These are phyloP conservation scores for Malacoraja senta DNA, from an alignment of 2,797 vertebrate species.

Conservation along the genomic window DNA sequence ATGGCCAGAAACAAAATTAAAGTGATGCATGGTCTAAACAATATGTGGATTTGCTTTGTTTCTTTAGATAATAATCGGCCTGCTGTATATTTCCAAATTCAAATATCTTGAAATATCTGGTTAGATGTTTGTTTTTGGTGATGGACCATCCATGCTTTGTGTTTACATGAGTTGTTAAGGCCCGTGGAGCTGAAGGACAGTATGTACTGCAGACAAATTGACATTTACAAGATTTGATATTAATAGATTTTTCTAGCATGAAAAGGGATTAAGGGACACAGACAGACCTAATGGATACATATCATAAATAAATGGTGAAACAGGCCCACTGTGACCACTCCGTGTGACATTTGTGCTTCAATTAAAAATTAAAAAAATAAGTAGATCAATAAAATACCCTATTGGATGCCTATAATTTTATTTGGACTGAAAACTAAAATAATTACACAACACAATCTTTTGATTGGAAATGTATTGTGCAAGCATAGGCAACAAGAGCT, in stretches of 20 bases:
- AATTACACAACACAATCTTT: background rate
- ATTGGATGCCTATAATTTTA: background rate
- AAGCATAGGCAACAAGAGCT: background rate
- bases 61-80: background rate
- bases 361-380: background rate
- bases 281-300: background rate
- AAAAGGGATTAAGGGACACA: background rate
- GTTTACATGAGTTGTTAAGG: background rate
- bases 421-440: background rate
- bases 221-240: background rate
- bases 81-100: background rate
- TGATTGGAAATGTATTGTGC: background rate
- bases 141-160: background rate
- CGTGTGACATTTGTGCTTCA: background rate
- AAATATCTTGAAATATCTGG: background rate
- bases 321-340: background rate
- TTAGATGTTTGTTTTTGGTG: background rate
- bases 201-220: background rate
- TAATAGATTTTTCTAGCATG: background rate
- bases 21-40: background rate
- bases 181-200: too few species aligned
- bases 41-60: background rate
- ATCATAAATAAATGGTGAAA: background rate
- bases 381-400: background rate
- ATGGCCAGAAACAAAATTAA: background rate